phyloP scores from a whole-genome alignment of 2,113 vertebrate species.

The Beaufortia kweichowensis region DNA sequence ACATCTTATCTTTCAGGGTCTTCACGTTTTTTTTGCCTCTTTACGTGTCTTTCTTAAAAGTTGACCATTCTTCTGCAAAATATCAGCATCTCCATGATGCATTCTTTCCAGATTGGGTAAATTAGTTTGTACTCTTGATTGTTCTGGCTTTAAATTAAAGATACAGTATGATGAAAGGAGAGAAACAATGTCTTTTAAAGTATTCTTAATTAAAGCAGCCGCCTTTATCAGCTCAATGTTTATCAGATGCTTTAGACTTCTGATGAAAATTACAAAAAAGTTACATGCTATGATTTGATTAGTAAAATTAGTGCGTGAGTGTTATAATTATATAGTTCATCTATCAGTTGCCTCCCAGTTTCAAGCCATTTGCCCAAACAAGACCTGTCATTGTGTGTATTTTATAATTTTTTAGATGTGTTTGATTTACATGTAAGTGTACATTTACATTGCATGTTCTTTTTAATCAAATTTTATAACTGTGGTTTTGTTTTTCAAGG shows the following conservation, averaged over 20 bases:
- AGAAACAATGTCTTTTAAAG: conserved; percentile 65
- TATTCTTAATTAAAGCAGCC: conserved; percentile 57
- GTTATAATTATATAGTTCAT: not conserved
- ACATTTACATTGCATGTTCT: conserved; percentile 9
- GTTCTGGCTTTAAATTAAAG: conserved; percentile 22
- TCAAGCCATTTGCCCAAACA: not conserved
- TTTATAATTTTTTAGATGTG: not conserved
- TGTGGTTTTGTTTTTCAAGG: conserved; percentile 20
- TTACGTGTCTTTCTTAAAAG: not conserved
- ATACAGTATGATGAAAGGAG: conserved; percentile 53
- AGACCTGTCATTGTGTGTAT: not conserved
- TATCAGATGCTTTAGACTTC: conserved; percentile 21
- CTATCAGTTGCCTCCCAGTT: not conserved
- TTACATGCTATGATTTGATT: too few species aligned
- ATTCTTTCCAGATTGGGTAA: conserved; percentile 2
- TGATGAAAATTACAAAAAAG: too few species aligned
- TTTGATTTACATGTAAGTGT: not conserved
- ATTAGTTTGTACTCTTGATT: conserved; percentile 25
- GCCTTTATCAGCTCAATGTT: conserved; percentile 20
- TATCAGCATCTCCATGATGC: not conserved
- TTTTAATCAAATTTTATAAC: conserved; percentile 12
- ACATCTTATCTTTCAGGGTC: not conserved
- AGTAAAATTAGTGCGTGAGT: not conserved
- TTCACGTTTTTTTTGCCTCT: not conserved
- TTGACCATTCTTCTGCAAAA: conserved; percentile 12